Evolutionary conservation across 2,888 invertebrate species (phyloP).

Genomic region (Nephrotoma flavescens): DNA sequence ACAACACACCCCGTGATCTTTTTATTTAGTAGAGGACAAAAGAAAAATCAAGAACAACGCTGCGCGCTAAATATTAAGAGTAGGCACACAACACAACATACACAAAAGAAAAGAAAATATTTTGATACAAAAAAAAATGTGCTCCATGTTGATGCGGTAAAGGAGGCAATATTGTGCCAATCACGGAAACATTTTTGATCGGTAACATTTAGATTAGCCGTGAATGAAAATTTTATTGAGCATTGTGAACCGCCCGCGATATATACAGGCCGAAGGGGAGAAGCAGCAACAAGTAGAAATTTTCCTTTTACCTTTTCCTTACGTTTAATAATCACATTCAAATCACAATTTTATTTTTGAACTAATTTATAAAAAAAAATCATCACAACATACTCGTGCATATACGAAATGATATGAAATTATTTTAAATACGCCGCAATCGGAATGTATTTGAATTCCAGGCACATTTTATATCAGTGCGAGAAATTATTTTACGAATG

Average conservation of each 20-base stretch:
- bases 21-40: neutral
- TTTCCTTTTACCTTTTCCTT: neutral
- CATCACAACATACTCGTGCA: neutral
- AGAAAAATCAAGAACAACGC: neutral
- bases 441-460: neutral
- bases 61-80: neutral
- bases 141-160: neutral
- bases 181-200: neutral
- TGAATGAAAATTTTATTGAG: neutral
- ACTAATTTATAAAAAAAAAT: neutral
- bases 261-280: neutral
- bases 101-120: neutral
- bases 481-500: neutral
- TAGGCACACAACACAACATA: neutral
- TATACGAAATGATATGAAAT: neutral
- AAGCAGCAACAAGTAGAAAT: neutral
- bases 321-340: neutral
- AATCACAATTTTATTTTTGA: neutral
- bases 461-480: neutral
- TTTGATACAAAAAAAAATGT: neutral
- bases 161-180: neutral
- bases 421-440: neutral
- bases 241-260: neutral
- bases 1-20: neutral
- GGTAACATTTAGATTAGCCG: neutral